Conservation (phyloP, 2,888 invertebrate genomes). For the Boloria euphrosyne region DNA sequence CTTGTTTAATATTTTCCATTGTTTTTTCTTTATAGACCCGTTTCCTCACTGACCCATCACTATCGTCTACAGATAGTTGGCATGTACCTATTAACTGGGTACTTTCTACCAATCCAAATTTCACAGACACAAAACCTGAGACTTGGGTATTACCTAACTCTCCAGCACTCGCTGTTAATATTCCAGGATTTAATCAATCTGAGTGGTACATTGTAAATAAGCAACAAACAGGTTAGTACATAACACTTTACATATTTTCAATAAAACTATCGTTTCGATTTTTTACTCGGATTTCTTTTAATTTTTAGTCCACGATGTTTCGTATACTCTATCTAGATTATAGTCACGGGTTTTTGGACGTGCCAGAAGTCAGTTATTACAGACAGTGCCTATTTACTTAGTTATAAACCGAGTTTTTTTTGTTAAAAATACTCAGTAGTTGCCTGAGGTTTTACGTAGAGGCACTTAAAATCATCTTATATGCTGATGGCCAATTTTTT, state of each 20-base stretch:
- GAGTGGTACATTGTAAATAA: slow-evolving; percentile 85
- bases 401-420: no score
- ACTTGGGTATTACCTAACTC: slow-evolving; percentile 69
- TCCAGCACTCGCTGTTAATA: slow-evolving; percentile 53
- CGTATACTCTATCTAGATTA: no score
- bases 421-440: no score
- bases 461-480: neutral
- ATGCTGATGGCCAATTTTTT: neutral
- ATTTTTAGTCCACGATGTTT: no score
- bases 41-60: slow-evolving; percentile 60
- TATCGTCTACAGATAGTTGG: slow-evolving; percentile 66
- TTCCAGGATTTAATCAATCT: slow-evolving; percentile 53
- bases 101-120: slow-evolving; percentile 64
- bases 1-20: neutral
- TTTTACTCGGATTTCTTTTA: no score
- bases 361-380: no score
- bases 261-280: no score
- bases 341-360: no score
- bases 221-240: slow-evolving; percentile 67
- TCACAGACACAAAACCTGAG: slow-evolving; percentile 72
- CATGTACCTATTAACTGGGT: slow-evolving; percentile 81
- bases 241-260: neutral
- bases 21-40: slow-evolving; percentile 49
- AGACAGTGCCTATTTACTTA: no score
- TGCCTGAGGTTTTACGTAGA: no score